These are phyloP conservation scores for Furcifer pardalis DNA, from an alignment of 2,797 vertebrate species.

Conservation along the genomic window DNA sequence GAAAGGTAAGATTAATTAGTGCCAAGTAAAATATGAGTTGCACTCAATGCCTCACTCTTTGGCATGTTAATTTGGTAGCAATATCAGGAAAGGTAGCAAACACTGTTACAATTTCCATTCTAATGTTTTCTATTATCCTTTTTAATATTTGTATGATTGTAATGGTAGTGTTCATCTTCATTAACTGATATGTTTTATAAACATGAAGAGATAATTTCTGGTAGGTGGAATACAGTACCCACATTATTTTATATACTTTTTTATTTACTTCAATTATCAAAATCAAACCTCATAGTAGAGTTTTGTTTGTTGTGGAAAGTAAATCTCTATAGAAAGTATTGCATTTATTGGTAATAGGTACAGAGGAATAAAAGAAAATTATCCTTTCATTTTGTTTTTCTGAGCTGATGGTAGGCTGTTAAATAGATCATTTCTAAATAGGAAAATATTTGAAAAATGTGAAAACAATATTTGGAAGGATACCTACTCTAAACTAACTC, in stretches of 20 bases:
- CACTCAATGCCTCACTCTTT: constrained; percentile 36
- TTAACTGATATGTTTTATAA: neutral
- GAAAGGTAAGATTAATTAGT: constrained; percentile 15
- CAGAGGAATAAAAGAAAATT: neutral
- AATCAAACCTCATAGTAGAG: neutral
- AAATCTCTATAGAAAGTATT: neutral
- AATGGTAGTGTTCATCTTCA: neutral
- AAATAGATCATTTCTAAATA: neutral
- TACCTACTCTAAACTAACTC: neutral
- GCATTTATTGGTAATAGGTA: neutral
- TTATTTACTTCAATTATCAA: neutral
- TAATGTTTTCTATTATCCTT: constrained; percentile 25
- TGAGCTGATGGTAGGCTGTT: neutral
- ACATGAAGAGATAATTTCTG: neutral
- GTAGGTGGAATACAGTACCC: neutral
- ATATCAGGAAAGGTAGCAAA: constrained; percentile 31
- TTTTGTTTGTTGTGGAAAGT: neutral
- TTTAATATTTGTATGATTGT: constrained; percentile 13
- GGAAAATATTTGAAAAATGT: neutral
- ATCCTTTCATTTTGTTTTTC: neutral
- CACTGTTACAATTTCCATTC: constrained; percentile 34
- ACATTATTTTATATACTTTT: neutral
- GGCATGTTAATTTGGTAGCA: constrained; percentile 26
- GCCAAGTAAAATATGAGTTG: constrained; percentile 40
- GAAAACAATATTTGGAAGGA: too few species aligned